phyloP scores from a whole-genome alignment of 2,888 invertebrate genomes.

The Papilio elwesi region DNA sequence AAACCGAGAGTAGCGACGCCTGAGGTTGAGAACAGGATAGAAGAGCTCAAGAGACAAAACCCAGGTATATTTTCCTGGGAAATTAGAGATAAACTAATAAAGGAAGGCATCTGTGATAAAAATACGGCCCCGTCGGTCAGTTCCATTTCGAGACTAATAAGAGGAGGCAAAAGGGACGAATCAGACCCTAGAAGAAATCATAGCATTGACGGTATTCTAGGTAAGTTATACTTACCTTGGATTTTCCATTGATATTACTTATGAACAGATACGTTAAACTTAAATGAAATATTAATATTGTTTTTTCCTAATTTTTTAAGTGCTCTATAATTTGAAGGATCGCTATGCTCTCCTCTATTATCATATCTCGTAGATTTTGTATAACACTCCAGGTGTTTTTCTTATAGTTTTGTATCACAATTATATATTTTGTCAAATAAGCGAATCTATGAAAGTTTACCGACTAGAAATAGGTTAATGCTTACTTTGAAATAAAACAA shows the following conservation, averaged over 20 bases:
- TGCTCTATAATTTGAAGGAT: neutral
- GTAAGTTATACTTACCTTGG: constrained; percentile 86
- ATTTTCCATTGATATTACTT: constrained; percentile 47
- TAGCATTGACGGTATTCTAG: constrained; percentile 95
- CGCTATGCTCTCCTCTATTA: constrained; percentile 40
- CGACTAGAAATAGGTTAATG: neutral
- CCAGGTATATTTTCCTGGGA: constrained; percentile 98
- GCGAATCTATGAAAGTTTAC: neutral
- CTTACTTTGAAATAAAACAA: neutral
- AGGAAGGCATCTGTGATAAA: constrained; percentile 93
- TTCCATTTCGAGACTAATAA: constrained; percentile 95
- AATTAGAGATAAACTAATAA: constrained; percentile 95
- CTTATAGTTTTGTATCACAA: neutral
- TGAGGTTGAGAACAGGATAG: constrained; percentile 95
- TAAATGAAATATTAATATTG: neutral
- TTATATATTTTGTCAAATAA: neutral
- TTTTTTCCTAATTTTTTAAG: neutral
- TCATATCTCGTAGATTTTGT: constrained; percentile 41
- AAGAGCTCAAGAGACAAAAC: constrained; percentile 95
- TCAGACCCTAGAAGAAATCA: constrained; percentile 94
- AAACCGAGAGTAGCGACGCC: constrained; percentile 97
- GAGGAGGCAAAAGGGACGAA: constrained; percentile 91
- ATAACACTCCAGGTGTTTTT: neutral
- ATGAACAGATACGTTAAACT: constrained; percentile 6
- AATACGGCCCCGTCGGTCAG: constrained; percentile 96